Base-by-base conservation (phyloP, 2,113 vertebrate genomes). In the Eurypyga helias region DNA sequence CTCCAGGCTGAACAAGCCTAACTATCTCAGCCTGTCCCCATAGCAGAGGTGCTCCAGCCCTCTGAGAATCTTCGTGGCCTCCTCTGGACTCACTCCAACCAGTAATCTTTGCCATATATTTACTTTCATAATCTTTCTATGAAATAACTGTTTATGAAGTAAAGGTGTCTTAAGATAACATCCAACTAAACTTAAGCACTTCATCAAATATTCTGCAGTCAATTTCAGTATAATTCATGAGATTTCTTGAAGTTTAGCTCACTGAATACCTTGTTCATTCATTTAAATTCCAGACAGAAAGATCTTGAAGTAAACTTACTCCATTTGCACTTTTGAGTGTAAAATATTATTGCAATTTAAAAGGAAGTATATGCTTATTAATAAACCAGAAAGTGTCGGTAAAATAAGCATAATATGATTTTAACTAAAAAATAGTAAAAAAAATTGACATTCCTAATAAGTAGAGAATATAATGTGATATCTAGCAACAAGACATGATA, bases 351-450 rank as follows among this genome's bases (percentile, higher is more conserved):
- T 86, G 62, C 38, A 86, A 93, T n/a, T 94, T 85, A 88, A 97
- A 97, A 97, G 95, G 81, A 96, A 97, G 92, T 51, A 89, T 54
- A 69, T 75, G 51, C 51, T 96, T 97, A 96, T 94, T 94, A 97
- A 95, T 96, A 97, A 97, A 83, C 38, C 25, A 87, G 93, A 52
- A 96, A 76, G 13, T 88, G 33, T 81, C 94, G 79, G 28, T 33
- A 95, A 91, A 36, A 96, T 85, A 94, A 95, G 19, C 69, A 83
- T 79, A 93, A 87, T 13, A 69, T 34, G 13, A 84, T 90, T 96
- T 93, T 51, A 88, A 94, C 55, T 87, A 31, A 75, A 91, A 90
- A 94, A 49, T 17, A 65, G 45, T 60, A 51, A 77, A 24, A 77
- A 77, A 94, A 95, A 94, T 82, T 94, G 24, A 29, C 87, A 86